Percentiles rank a stretch among this genome's conserved stretches.
phyloP scores from a whole-genome alignment of 2,113 vertebrate species.

The Eublepharis macularius region DNA sequence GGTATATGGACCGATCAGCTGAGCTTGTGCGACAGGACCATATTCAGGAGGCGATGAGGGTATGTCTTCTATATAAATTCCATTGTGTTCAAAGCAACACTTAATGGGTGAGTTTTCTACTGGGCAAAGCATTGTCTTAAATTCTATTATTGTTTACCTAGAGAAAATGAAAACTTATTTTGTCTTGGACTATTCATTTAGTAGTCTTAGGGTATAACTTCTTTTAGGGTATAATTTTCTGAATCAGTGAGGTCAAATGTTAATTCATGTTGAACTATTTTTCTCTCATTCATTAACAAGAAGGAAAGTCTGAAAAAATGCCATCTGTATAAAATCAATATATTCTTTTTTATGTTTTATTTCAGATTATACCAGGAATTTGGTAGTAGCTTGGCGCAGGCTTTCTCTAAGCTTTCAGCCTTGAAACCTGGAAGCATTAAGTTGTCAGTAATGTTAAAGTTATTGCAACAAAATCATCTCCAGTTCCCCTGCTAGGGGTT shows the following conservation, averaged over 20 bases:
- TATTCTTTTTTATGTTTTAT: not conserved
- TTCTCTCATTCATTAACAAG: not conserved
- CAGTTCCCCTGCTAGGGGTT: not conserved
- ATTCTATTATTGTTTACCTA: not conserved
- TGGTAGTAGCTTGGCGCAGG: not conserved
- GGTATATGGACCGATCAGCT: slow-evolving; percentile 98
- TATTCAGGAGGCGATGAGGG: slow-evolving; percentile 98
- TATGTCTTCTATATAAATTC: slow-evolving; percentile 47
- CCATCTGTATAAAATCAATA: not conserved
- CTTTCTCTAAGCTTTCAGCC: not conserved
- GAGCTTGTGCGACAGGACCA: slow-evolving; percentile 95
- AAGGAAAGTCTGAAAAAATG: not conserved
- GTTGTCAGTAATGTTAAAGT: not conserved
- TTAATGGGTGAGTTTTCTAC: not conserved
- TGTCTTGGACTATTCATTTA: not conserved
- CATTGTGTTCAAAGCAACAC: fast-evolving
- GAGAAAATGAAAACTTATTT: not conserved
- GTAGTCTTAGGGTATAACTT: not conserved
- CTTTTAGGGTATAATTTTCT: not conserved
- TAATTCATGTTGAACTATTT: not conserved
- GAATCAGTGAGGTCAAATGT: not conserved
- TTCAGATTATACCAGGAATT: slow-evolving; percentile 9
- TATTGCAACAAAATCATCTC: not conserved
- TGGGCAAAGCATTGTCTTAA: not conserved
- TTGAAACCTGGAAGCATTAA: not conserved